These are phyloP conservation scores for Caiman crocodilus DNA, from an alignment of 2,797 vertebrate genomes.

Conservation along the genomic window DNA sequence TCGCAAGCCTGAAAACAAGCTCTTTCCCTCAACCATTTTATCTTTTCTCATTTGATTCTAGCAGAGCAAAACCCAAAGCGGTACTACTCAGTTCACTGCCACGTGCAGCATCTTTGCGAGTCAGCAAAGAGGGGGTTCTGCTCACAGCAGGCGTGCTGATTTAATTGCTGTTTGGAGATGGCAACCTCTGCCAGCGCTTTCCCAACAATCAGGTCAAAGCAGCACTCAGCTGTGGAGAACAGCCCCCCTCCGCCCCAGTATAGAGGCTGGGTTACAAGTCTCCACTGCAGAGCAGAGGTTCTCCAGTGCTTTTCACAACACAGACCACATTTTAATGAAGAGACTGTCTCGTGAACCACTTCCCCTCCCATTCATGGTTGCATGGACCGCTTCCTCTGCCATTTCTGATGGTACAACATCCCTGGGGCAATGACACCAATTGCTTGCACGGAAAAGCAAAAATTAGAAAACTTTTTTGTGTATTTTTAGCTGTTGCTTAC, in stretches of 20 bases:
- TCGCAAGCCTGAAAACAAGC: background rate
- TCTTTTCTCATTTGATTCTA: background rate
- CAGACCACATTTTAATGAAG: constrained; percentile 21
- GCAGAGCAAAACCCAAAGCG: background rate
- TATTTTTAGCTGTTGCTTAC: constrained; percentile 48
- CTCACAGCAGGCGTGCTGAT: rapidly evolving
- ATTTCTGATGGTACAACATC: constrained; percentile 29
- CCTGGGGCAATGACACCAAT: constrained; percentile 34
- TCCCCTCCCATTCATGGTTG: constrained; percentile 13
- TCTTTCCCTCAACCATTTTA: background rate
- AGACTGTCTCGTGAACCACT: constrained; percentile 8
- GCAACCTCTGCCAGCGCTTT: background rate
- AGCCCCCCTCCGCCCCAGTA: background rate
- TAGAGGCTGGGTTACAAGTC: background rate
- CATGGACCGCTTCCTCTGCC: constrained; percentile 20
- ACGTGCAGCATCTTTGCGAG: background rate
- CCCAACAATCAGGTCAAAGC: background rate
- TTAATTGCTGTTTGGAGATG: background rate
- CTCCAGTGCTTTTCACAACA: background rate
- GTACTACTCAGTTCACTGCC: background rate
- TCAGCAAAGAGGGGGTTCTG: rapidly evolving
- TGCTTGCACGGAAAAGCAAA: constrained; percentile 28
- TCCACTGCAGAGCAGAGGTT: background rate
- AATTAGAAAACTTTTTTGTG: constrained; percentile 33
- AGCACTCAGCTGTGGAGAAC: background rate